Evolutionary conservation across 2,797 vertebrate species (phyloP).

Genomic region (Anguilla megastoma): DNA sequence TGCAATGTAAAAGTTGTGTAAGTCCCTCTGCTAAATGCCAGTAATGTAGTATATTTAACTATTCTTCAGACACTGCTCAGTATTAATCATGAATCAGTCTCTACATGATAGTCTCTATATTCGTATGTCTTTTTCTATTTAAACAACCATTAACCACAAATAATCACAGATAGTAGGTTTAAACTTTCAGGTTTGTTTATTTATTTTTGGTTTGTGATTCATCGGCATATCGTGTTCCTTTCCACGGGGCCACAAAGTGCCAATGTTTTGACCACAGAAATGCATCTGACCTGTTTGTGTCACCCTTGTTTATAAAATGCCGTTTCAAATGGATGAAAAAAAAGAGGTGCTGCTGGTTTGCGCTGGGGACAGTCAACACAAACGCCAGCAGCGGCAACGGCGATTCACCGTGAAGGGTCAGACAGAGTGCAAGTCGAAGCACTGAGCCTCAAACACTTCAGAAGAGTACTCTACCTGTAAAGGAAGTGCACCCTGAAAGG

Average conservation of each 20-base stretch:
- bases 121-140: background rate
- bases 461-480: slow-evolving; percentile 13
- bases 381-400: background rate
- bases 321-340: background rate
- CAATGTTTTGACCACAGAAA: slow-evolving; percentile 3
- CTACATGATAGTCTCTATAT: background rate
- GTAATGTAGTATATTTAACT: background rate
- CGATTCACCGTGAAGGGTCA: background rate
- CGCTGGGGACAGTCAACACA: background rate
- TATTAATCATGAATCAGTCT: background rate
- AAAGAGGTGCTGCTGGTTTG: background rate
- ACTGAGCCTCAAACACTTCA: background rate
- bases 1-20: too few relatives aligned
- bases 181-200: slow-evolving; percentile 4
- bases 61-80: background rate
- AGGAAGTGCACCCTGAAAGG: background rate
- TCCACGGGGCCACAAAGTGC: background rate
- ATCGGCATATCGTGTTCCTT: background rate
- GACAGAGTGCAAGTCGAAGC: background rate
- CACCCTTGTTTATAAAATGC: slow-evolving; percentile 16
- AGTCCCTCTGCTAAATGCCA: too few relatives aligned
- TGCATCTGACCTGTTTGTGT: background rate
- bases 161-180: background rate
- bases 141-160: slow-evolving; percentile 1
- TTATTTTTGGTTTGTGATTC: background rate